Percentiles rank a stretch among this genome's conserved stretches.
Conservation (phyloP, 2,113 vertebrate species). For the Channa argus region DNA sequence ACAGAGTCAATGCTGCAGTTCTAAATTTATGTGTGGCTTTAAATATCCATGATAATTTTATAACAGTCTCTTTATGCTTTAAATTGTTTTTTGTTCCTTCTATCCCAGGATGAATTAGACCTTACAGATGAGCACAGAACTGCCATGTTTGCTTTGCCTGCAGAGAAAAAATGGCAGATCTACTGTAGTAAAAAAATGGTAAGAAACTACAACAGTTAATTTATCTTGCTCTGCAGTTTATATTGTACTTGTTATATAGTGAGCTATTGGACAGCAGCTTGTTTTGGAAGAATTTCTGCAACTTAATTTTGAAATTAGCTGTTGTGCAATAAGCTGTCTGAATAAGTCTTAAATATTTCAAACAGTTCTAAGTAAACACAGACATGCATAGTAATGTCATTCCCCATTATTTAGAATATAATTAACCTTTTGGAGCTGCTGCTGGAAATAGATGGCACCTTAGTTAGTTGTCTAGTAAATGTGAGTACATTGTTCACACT, state of each 20-base stretch:
- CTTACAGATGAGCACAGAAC: constrained; percentile 92
- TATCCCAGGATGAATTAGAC: constrained; percentile 91
- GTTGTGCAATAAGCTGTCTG: too few relatives aligned
- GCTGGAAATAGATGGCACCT: not conserved
- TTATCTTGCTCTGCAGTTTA: not conserved
- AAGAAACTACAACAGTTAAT: constrained; percentile 46
- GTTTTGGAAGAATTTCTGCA: too few relatives aligned
- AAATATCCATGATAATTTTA: not conserved
- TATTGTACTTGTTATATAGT: not conserved
- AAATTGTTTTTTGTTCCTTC: not conserved
- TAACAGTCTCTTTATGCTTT: not conserved
- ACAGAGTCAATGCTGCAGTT: not conserved
- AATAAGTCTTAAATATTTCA: too few relatives aligned
- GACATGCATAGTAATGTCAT: too few relatives aligned
- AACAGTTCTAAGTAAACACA: too few relatives aligned
- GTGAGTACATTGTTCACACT: not conserved
- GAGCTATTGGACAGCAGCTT: not conserved
- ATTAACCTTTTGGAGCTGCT: not conserved
- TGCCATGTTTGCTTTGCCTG: constrained; percentile 94
- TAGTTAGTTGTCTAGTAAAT: too few relatives aligned
- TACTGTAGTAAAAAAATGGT: constrained; percentile 97
- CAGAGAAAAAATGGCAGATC: constrained; percentile 96
- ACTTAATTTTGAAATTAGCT: too few relatives aligned
- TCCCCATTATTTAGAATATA: too few relatives aligned
- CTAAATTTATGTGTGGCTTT: not conserved